These are phyloP conservation scores for Leptinotarsa lineolata DNA, from an alignment of 1,140 invertebrate genomes.

Conservation along the genomic window DNA sequence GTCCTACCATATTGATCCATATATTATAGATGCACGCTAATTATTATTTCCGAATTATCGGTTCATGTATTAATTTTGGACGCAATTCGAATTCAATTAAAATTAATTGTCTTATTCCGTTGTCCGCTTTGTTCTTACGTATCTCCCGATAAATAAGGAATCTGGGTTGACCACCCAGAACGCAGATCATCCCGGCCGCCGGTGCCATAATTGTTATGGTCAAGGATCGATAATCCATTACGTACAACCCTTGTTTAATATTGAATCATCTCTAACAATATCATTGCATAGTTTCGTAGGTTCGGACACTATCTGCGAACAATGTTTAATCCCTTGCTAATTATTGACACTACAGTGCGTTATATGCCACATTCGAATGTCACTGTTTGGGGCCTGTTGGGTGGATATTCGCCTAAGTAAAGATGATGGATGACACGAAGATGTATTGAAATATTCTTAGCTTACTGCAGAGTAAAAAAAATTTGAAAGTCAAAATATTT, in stretches of 20 bases:
- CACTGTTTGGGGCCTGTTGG: no score
- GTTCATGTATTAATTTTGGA: no score
- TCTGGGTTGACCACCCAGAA: neutral
- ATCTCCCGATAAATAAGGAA: neutral
- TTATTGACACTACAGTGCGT: conserved; percentile 2
- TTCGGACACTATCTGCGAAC: conserved; percentile 4
- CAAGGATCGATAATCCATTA: conserved; percentile 5
- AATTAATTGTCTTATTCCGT: neutral
- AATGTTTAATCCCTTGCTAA: conserved; percentile 5
- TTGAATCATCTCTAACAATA: neutral
- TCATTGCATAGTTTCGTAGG: neutral
- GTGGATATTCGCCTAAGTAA: no score
- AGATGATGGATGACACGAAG: no score
- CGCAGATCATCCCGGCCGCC: neutral
- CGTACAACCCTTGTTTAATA: neutral
- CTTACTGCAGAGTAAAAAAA: no score
- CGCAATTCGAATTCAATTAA: neutral
- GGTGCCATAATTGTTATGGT: neutral
- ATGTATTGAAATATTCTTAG: no score
- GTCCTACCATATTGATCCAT: no score
- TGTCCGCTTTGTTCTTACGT: neutral
- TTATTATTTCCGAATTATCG: no score
- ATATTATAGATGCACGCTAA: no score
- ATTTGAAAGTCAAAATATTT: no score
- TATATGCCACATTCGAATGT: neutral